Percentiles rank a stretch among this genome's conserved stretches.
Conservation (phyloP, 2,113 vertebrate genomes). For the Deroptyus accipitrinus region DNA sequence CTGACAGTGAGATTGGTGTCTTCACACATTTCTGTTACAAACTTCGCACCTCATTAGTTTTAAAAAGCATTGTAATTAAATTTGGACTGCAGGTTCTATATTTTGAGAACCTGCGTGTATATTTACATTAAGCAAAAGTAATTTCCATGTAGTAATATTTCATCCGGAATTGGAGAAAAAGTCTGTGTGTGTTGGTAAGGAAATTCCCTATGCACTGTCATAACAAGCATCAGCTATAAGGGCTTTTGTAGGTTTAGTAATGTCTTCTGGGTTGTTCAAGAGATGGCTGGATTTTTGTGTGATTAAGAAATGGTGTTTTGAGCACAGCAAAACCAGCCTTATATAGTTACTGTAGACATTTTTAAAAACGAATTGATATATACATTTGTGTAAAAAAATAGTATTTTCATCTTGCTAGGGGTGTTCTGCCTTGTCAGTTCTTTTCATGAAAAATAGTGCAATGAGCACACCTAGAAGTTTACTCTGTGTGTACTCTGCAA, state of each 20-base stretch:
- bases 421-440: background rate
- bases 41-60: background rate
- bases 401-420: background rate
- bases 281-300: background rate
- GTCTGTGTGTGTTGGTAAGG: background rate
- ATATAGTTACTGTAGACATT: background rate
- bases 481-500: background rate
- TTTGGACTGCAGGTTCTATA: background rate
- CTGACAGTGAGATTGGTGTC: background rate
- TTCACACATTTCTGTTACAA: background rate
- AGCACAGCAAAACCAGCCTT: background rate
- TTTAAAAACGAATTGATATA: background rate
- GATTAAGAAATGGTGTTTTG: background rate
- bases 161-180: background rate
- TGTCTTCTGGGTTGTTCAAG: background rate
- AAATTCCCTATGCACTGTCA: rapidly evolving
- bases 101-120: background rate
- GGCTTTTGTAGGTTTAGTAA: background rate
- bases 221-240: background rate
- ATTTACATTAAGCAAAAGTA: background rate
- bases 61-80: background rate
- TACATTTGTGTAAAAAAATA: background rate
- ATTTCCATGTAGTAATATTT: background rate
- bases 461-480: background rate
- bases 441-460: background rate